Conservation (phyloP, 2,113 vertebrate genomes). For the Oceanites oceanicus region DNA sequence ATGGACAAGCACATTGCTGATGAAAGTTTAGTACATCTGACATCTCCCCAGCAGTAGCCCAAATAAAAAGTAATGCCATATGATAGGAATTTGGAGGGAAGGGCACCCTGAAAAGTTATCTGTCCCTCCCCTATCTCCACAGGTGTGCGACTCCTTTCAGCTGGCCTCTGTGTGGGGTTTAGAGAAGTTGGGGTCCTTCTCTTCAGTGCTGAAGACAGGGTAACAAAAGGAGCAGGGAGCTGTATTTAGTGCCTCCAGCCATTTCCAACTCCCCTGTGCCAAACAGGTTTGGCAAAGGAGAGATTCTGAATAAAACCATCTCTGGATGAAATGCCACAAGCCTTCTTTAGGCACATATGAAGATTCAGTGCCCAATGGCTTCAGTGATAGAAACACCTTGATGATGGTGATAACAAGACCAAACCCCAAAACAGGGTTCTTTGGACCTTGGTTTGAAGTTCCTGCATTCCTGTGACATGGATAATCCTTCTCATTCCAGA, state of each 20-base stretch:
- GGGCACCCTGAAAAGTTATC: neutral
- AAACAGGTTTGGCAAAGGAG: neutral
- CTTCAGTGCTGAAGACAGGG: neutral
- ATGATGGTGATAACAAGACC: neutral
- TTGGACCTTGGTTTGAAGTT: neutral
- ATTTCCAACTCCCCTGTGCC: neutral
- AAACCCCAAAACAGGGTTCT: neutral
- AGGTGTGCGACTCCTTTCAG: neutral
- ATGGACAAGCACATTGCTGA: neutral
- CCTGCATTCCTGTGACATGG: neutral
- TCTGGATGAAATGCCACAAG: neutral
- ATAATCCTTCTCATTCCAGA: neutral
- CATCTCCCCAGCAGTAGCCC: neutral
- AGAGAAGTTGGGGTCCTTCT: neutral
- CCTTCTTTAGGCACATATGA: neutral
- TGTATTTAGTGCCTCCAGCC: neutral
- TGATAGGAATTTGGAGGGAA: neutral
- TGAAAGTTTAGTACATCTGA: neutral
- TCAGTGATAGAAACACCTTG: neutral
- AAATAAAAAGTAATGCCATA: neutral
- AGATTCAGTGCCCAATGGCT: neutral
- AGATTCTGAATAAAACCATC: neutral
- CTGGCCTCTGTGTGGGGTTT: neutral
- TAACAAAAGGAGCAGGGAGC: neutral
- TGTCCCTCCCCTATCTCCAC: neutral